Base-by-base conservation (phyloP, 2,888 invertebrate genomes). In the Heliconius aoede region DNA sequence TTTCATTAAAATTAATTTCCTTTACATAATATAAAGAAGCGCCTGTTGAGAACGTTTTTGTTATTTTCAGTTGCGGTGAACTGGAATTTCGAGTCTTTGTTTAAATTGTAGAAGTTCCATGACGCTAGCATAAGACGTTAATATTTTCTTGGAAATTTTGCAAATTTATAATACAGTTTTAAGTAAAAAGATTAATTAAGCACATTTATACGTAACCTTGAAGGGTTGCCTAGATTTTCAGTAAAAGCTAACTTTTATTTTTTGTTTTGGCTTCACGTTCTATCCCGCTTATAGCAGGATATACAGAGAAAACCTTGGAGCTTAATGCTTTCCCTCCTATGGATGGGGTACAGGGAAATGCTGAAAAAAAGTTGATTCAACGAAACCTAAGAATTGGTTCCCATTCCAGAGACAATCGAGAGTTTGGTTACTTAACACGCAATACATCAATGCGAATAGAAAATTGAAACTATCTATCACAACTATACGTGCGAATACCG, bases 41-140 rank as follows among this genome's bases (percentile, higher is more conserved):
- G 36, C 1, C 13, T 32, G 32, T 15, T 36, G 13, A 32, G 36
- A 36, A 64, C 11, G 11, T 13, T 64, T 36, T 36, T 64, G 32
- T n/a, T 24, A 64, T 64, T 32, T 64, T 15, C n/a, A 64, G 64
- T 64, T 24, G 24, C n/a, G 24, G 36, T 36, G 36, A 64, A 64
- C 30, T 15, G 64, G 36, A 64, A 64, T 36, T 36, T 64, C 64
- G 36, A 36, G 32, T 64, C 36, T 64, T 64, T 36, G 36, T 64
- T 64, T 36, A 36, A 64, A 64, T 36, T 64, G 36, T 64, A 64
- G 13, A 64, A 64, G 36, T 64, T 64, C 36, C 32, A 32, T 24
- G 15, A 32, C 36, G n/a, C 21, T 36, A 11, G n/a, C 11, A 36
- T 21, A 36, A 64, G n/a, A 64, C 13, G n/a, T 13, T 64, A 62